Evolutionary conservation across 2,888 invertebrate species (phyloP).

Genomic region (Aleiodes leptofemur): DNA sequence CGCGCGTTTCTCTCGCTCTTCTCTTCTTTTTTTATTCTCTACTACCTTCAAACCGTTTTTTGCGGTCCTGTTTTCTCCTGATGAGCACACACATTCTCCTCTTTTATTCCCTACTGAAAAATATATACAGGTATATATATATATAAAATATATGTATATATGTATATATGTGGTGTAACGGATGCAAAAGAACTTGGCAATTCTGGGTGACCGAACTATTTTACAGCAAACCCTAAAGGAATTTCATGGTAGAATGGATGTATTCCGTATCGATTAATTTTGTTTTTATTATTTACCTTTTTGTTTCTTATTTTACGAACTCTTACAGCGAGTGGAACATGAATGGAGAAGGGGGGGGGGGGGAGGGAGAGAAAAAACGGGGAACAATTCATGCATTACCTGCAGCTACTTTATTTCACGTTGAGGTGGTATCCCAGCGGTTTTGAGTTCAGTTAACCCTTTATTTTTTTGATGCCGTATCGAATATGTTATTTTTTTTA

Average conservation of each 20-base stretch:
- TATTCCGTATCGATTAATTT: slow-evolving; percentile 19
- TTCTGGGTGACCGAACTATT: slow-evolving; percentile 38
- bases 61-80: slow-evolving; percentile 30
- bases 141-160: slow-evolving; percentile 4
- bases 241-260: slow-evolving; percentile 41
- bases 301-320: neutral
- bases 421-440: too few species aligned
- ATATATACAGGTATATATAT: slow-evolving; percentile 29
- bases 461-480: too few species aligned
- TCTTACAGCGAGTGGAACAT: neutral
- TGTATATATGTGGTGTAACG: neutral
- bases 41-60: slow-evolving; percentile 31
- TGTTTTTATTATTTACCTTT: neutral
- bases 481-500: too few species aligned
- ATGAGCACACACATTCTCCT: slow-evolving; percentile 37
- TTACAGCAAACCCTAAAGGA: slow-evolving; percentile 31
- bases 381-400: slow-evolving; percentile 1
- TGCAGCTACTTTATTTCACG: too few species aligned
- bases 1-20: neutral
- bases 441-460: too few species aligned
- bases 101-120: slow-evolving; percentile 12
- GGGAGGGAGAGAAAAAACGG: neutral
- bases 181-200: slow-evolving; percentile 37
- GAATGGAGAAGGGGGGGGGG: too few species aligned
- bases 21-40: slow-evolving; percentile 26